Evolutionary conservation across 2,797 vertebrate species (phyloP), one percentile per base, ranked within the genome.

Genomic region (Amblyopsis hoosieri): DNA sequence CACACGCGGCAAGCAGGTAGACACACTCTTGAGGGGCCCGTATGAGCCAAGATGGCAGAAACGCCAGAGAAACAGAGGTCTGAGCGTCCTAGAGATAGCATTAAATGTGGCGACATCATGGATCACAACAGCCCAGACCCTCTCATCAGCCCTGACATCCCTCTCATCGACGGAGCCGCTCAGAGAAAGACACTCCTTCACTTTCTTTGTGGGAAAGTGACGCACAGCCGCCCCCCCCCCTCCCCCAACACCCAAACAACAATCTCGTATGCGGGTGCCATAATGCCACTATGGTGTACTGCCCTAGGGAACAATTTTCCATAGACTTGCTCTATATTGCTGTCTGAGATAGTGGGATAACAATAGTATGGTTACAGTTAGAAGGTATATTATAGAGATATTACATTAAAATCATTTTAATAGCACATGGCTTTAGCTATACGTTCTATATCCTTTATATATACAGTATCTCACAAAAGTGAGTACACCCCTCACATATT

Each of bases 301-400:
- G 85, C 85, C 86, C 61, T 63, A 84, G 81, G 82, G 85, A 60
- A 9, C 64, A 72, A 89, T 89, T 89, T 85, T 83, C 84, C 77
- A 81, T 87, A 88, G 80, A 79, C 78, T 75, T 80, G 74, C 82
- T 87, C 69, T 73, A 82, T 80, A 87, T 82, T 76, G 71, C 78
- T 69, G 73, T 80, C 57, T 61, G 62, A 79, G 66, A 72, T 69
- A 70, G 66, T 42, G 56, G 64, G 71, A 76, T 84, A 46, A 55
- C 72, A 76, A 82, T 69, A 67, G 57, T 64, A 76, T 64, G 63
- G 73, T 71, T 87, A 75, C 51, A 80, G 60, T 55, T 37, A 31
- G 57, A 60, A 76, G 78, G 58, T 55, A 12, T 12, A 33, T 33
- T 17, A 6, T 31, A 13, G n/a, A 12, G 12, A 10, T 11, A 82